Base-by-base conservation (phyloP, 2,888 invertebrate species). In the Thereva unica region DNA sequence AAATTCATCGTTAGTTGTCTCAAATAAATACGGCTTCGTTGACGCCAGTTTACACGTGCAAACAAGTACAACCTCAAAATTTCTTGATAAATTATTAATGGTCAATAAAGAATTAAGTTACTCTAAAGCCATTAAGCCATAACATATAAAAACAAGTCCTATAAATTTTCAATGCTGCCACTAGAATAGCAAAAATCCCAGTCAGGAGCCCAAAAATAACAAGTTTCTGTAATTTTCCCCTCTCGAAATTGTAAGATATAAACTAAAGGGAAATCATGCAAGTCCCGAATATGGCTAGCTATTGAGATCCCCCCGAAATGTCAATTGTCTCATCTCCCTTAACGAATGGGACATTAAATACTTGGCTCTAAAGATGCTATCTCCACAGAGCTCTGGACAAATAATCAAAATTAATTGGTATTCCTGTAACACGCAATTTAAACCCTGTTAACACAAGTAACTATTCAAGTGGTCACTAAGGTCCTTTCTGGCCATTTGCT, bases 371-470 rank as follows among this genome's bases (percentile, higher is more conserved):
- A 56, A 44, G 42, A 42, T 44, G 23, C 42, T 9, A 12, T 64
- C 42, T 52, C 40, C 44, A 44, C 45, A 64, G 9, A 42, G 50
- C 4, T 56, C 35, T 41, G 53, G 37, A 66, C 67, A 69, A 69
- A 67, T 69, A 69, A 69, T 69, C 69, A 71, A 71, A 71, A 71
- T 71, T 69, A 71, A 69, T 71, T 71, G 71, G 69, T 68, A 71
- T 71, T 71, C 71, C 67, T 69, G 69, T 69, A 71, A 71, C 71
- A 71, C 71, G 69, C 69, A 71, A 71, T 71, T 71, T 71, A 69
- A 69, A 69, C 71, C 67, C 69, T 68, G 71, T 69, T 71, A 71
- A 67, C 67, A 69, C 65, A 55, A 69, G 70, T 69, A 69, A 69
- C 67, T 56, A 68, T 68, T 68, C 69, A 61, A 67, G 66, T 71